phyloP scores from a whole-genome alignment of 2,888 invertebrate genomes.

The Sarcophaga subvicina region DNA sequence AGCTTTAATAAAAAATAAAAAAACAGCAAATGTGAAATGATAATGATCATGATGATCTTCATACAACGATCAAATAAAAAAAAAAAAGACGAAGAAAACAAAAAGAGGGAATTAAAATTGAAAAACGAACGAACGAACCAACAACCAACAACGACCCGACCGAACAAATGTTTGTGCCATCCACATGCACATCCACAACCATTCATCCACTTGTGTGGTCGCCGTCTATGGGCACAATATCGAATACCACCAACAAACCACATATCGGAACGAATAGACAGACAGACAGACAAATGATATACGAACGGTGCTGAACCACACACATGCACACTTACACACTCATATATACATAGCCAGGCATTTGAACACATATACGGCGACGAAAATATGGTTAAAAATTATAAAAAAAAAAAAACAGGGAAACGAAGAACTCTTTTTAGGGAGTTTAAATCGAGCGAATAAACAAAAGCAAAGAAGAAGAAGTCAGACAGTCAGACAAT shows the following conservation, averaged over 20 bases:
- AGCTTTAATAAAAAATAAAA: neutral
- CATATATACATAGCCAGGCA: neutral
- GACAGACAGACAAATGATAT: conserved; percentile 14
- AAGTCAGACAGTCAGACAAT: conserved; percentile 9
- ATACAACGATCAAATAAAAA: conserved; percentile 51
- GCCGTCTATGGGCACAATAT: conserved; percentile 55
- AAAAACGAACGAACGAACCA: conserved; percentile 19
- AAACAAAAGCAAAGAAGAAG: conserved; percentile 52
- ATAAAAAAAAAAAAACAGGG: conserved; percentile 31
- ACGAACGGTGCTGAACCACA: neutral
- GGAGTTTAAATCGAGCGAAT: conserved; percentile 56
- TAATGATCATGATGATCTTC: conserved; percentile 54
- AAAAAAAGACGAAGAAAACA: conserved; percentile 26
- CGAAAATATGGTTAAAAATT: conserved; percentile 49
- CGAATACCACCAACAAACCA: conserved; percentile 61
- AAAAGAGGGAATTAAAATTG: conserved; percentile 51
- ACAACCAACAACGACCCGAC: conserved; percentile 14
- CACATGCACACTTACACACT: neutral
- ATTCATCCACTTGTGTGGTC: conserved; percentile 60
- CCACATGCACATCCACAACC: neutral
- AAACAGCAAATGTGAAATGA: conserved; percentile 58
- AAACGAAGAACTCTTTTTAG: conserved; percentile 45
- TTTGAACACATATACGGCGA: conserved; percentile 13
- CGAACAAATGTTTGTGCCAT: conserved; percentile 4
- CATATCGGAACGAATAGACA: neutral